Evolutionary conservation across 2,888 invertebrate species (phyloP).

Genomic region (Calameuta pallipes): DNA sequence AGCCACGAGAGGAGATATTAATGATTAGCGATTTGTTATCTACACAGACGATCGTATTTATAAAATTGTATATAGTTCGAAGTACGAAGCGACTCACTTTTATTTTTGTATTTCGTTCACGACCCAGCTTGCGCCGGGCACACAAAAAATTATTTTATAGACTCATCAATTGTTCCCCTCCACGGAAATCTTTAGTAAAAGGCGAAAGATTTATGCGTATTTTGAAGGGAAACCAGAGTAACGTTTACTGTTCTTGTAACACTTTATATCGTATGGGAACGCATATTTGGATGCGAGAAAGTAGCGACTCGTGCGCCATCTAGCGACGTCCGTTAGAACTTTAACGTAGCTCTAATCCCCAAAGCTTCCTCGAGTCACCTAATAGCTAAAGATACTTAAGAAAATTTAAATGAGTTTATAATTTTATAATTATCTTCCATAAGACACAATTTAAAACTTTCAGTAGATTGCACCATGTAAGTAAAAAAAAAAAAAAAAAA

Average conservation of each 20-base stretch:
- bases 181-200: constrained; percentile 68
- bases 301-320: constrained; percentile 9
- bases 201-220: constrained; percentile 68
- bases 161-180: constrained; percentile 61
- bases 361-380: neutral
- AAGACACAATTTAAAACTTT: too few relatives aligned
- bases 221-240: constrained; percentile 65
- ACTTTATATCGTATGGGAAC: constrained; percentile 1
- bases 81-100: too few relatives aligned
- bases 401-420: too few relatives aligned
- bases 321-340: constrained; percentile 1
- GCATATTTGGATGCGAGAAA: constrained; percentile 17
- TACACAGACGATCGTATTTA: too few relatives aligned
- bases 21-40: too few relatives aligned
- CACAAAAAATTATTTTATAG: constrained; percentile 56
- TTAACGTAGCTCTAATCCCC: neutral
- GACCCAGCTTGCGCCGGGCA: constrained; percentile 49
- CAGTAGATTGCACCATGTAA: too few relatives aligned
- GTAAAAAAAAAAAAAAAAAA: too few relatives aligned
- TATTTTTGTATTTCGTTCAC: constrained; percentile 28
- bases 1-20: neutral
- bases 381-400: too few relatives aligned
- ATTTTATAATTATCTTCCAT: too few relatives aligned
- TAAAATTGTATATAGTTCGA: too few relatives aligned
- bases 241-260: rapidly evolving